phyloP scores from a whole-genome alignment of 2,797 vertebrate species.

The Heterohyrax brucei region DNA sequence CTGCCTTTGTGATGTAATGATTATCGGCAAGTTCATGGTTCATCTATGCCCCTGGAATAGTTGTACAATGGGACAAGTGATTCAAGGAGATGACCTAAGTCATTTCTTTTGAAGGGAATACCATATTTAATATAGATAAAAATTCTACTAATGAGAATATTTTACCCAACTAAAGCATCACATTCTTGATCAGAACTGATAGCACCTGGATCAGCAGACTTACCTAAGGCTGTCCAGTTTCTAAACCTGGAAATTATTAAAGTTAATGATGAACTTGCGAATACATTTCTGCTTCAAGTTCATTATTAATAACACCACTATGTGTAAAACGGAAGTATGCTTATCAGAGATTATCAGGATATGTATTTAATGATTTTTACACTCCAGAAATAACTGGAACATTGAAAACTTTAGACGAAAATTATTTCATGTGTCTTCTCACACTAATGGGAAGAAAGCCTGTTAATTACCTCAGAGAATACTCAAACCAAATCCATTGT shows the following conservation, averaged over 20 bases:
- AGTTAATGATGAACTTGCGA: background rate
- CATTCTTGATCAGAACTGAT: background rate
- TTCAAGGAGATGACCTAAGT: background rate
- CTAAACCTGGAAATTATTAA: background rate
- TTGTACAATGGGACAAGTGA: background rate
- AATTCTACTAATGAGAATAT: background rate
- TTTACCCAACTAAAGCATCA: background rate
- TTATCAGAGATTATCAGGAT: background rate
- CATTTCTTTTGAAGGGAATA: background rate
- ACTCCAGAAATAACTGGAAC: background rate
- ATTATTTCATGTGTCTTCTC: background rate
- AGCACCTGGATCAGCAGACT: background rate
- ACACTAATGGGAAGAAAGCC: background rate
- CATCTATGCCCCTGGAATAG: background rate
- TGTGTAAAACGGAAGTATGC: constrained; percentile 33
- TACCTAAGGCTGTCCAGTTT: background rate
- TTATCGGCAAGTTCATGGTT: background rate
- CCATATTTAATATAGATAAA: background rate
- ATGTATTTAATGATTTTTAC: background rate
- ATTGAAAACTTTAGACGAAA: constrained; percentile 56
- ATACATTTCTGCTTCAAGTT: background rate
- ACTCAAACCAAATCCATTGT: background rate
- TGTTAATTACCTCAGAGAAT: constrained; percentile 1
- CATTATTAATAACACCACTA: background rate
- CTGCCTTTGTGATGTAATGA: background rate